Conservation (phyloP, 2,888 invertebrate species). For the Nomada hirtipes region DNA sequence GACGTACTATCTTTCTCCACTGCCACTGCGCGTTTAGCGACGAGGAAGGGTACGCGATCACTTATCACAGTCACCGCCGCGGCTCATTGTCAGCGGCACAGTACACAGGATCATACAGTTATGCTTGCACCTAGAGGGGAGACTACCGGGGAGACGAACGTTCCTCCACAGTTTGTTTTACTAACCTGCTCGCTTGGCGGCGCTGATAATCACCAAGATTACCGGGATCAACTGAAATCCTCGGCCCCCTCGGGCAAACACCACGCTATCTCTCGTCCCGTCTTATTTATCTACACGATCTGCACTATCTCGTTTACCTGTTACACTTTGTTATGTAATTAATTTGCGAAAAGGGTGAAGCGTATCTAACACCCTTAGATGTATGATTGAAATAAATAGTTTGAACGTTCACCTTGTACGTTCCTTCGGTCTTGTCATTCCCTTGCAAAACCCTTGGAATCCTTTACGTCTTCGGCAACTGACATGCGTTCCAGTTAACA, state of each 20-base stretch:
- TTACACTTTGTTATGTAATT: conserved; percentile 34
- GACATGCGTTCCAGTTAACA: conserved; percentile 34
- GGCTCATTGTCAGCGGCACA: conserved; percentile 82
- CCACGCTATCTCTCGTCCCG: conserved; percentile 25
- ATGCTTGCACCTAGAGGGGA: conserved; percentile 47
- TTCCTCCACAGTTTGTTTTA: neutral
- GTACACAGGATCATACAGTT: conserved; percentile 63
- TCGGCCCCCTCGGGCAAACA: neutral
- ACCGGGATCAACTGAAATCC: conserved; percentile 6
- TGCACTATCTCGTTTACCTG: neutral
- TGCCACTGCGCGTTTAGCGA: conserved; percentile 76
- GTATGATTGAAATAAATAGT: neutral
- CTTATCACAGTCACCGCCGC: conserved; percentile 82
- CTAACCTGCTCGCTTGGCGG: conserved; percentile 23
- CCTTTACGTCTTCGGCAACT: neutral
- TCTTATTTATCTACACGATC: conserved; percentile 14
- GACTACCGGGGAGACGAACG: conserved; percentile 19
- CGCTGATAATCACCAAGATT: conserved; percentile 20
- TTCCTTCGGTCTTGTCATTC: too few relatives aligned
- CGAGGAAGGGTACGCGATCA: conserved; percentile 75
- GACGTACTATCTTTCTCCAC: conserved; percentile 79
- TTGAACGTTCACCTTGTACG: neutral
- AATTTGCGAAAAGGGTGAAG: conserved; percentile 14
- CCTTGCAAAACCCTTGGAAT: neutral
- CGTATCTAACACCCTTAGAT: neutral